Percentiles rank a stretch among this genome's conserved stretches.
phyloP scores from a whole-genome alignment of 2,113 vertebrate genomes.

The Guaruba guarouba region DNA sequence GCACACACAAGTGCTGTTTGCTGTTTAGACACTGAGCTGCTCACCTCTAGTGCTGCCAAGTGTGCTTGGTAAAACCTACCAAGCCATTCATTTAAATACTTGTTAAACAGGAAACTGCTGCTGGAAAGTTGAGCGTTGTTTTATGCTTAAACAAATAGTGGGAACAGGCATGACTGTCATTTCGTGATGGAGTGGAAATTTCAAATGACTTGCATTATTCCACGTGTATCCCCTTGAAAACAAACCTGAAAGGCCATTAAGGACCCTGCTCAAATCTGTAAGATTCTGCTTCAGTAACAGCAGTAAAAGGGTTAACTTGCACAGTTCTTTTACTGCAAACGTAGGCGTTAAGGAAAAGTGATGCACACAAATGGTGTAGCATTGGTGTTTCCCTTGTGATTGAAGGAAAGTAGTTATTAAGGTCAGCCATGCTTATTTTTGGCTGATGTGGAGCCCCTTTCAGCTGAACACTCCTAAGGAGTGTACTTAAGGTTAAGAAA shows the following conservation, averaged over 20 bases:
- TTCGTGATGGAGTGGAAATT: conserved; percentile 15
- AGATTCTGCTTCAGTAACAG: background rate
- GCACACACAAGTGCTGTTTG: background rate
- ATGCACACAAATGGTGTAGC: background rate
- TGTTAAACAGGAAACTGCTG: conserved; percentile 41
- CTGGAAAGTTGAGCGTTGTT: background rate
- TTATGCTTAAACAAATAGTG: conserved; percentile 29
- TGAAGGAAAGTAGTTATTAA: conserved; percentile 49
- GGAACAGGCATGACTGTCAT: background rate
- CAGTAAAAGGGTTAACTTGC: background rate
- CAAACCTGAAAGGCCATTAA: background rate
- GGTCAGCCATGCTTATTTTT: conserved; percentile 55
- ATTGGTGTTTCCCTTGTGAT: conserved; percentile 48
- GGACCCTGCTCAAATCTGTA: background rate
- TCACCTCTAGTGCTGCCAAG: background rate
- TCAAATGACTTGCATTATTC: background rate
- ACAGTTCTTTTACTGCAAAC: background rate
- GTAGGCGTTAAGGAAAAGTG: conserved; percentile 26
- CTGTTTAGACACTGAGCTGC: background rate
- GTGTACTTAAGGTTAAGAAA: conserved; percentile 59
- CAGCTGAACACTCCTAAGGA: conserved; percentile 54
- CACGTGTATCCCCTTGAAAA: background rate
- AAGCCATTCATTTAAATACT: conserved; percentile 25
- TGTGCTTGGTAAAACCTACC: background rate
- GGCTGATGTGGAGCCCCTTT: conserved; percentile 20